Percentiles rank a stretch among this genome's conserved stretches.
phyloP scores from a whole-genome alignment of 1,140 invertebrate species.

The Armadillidium nasatum region DNA sequence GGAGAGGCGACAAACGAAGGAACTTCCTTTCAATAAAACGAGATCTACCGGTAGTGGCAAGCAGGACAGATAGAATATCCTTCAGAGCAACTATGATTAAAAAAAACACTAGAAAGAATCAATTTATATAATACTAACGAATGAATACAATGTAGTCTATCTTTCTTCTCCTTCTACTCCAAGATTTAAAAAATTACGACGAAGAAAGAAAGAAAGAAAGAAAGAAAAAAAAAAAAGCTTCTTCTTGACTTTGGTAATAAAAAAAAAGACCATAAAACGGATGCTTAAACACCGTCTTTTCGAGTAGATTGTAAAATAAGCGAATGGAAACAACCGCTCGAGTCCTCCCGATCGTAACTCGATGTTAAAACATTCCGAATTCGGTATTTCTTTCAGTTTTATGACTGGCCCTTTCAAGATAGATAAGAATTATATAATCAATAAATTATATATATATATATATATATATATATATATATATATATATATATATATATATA shows the following conservation, averaged over 20 bases:
- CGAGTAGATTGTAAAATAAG: conserved; percentile 5
- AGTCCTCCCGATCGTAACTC: conserved; percentile 4
- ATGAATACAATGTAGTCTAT: too few species aligned
- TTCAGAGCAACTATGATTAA: too few species aligned
- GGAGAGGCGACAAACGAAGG: neutral
- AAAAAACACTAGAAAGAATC: too few species aligned
- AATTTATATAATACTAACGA: too few species aligned
- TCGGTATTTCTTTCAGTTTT: neutral
- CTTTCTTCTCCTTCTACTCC: too few species aligned
- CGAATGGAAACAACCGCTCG: neutral
- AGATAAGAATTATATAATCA: neutral
- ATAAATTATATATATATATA: conserved; percentile 6
- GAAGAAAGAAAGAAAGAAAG: too few species aligned
- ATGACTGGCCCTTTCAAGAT: neutral
- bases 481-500: conserved; percentile 2
- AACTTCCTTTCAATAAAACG: neutral
- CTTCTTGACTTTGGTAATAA: neutral
- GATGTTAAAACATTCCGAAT: neutral
- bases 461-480: neutral
- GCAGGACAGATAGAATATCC: too few species aligned
- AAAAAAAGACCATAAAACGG: conserved; percentile 1
- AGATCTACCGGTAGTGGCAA: neutral
- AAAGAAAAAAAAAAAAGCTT: neutral
- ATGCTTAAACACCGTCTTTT: neutral
- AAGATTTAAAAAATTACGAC: too few species aligned